Percentiles rank a stretch among this genome's conserved stretches.
phyloP scores from a whole-genome alignment of 2,888 invertebrate genomes.

The Geophilus truncorum region DNA sequence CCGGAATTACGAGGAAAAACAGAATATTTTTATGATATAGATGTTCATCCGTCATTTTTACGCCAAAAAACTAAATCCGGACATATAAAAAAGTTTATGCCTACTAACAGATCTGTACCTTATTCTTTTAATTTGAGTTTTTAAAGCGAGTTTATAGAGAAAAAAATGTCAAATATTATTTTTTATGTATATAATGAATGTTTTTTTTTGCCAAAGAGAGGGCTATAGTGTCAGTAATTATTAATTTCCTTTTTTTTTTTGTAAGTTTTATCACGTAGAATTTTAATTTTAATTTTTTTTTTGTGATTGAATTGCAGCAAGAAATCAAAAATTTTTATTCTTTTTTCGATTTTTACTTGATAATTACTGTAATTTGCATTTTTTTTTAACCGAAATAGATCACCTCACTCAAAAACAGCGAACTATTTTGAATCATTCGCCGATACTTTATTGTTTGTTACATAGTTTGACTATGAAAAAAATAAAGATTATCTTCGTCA shows the following conservation, averaged over 20 bases:
- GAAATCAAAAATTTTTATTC: neutral
- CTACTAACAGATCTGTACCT: neutral
- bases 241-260: neutral
- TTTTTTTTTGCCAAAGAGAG: neutral
- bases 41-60: neutral
- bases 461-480: neutral
- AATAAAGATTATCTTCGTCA: neutral
- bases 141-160: neutral
- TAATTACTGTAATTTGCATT: neutral
- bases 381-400: neutral
- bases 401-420: neutral
- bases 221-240: neutral
- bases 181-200: neutral
- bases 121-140: neutral
- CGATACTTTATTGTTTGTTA: neutral
- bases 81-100: neutral
- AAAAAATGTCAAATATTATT: neutral
- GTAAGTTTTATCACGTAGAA: neutral
- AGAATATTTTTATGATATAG: neutral
- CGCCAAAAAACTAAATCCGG: neutral
- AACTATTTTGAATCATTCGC: slow-evolving; percentile 3
- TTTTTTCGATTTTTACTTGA: neutral
- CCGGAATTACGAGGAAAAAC: neutral
- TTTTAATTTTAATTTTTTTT: neutral
- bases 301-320: neutral